Evolutionary conservation across 2,113 vertebrate genomes (phyloP).

Genomic region (Calyptomena viridis): DNA sequence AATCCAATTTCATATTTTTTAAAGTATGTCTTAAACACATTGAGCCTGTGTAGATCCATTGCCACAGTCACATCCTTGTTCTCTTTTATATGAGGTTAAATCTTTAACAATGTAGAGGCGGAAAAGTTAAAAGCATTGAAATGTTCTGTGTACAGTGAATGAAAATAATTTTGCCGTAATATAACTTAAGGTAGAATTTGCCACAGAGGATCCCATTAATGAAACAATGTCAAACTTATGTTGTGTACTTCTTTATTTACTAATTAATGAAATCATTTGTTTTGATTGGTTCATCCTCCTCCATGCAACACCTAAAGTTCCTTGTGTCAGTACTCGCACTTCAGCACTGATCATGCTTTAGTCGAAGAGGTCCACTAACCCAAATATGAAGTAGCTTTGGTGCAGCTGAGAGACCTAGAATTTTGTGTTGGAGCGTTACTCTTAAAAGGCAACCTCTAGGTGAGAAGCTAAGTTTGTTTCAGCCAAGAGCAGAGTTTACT

Average conservation of each 20-base stretch:
- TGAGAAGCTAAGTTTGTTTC: neutral
- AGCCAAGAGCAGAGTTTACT: neutral
- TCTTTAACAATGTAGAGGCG: neutral
- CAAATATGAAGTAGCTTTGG: neutral
- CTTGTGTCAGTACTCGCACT: neutral
- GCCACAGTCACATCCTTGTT: neutral
- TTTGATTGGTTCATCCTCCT: neutral
- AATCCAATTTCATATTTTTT: neutral
- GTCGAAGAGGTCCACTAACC: neutral
- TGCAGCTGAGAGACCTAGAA: neutral
- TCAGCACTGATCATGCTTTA: rapidly evolving
- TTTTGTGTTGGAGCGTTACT: neutral
- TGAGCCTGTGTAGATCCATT: neutral
- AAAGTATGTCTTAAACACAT: neutral
- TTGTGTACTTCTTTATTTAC: neutral
- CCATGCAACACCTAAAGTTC: neutral
- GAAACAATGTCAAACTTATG: neutral
- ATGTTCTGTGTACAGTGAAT: neutral
- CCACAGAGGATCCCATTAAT: neutral
- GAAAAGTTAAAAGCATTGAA: neutral
- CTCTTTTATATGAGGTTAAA: neutral
- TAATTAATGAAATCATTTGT: neutral
- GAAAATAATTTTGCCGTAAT: neutral
- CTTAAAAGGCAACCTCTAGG: neutral
- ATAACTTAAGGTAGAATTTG: neutral